Percentiles rank a stretch among this genome's conserved stretches.
These are phyloP conservation scores for Julus scandinavius DNA, from an alignment of 2,888 invertebrate genomes.

Conservation along the genomic window DNA sequence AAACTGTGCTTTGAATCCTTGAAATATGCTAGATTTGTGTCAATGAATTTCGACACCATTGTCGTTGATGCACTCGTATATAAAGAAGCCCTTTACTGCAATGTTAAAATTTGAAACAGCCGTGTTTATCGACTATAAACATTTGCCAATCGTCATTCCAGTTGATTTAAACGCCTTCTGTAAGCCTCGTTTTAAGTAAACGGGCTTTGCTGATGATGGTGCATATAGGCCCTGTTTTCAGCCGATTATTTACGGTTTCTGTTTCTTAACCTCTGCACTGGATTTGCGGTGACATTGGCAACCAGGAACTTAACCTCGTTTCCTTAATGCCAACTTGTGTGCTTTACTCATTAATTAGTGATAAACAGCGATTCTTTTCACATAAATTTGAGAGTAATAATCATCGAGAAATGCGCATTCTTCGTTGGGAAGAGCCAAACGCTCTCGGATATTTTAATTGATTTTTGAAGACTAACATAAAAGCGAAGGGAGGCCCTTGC, in stretches of 20 bases:
- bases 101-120: too few relatives aligned
- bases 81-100: too few relatives aligned
- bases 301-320: conserved; percentile 25
- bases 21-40: too few relatives aligned
- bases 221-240: background rate
- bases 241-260: background rate
- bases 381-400: background rate
- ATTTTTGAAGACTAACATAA: background rate
- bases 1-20: too few relatives aligned
- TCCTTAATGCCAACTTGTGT: background rate
- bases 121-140: too few relatives aligned
- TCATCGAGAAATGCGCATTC: conserved; percentile 28
- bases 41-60: too few relatives aligned
- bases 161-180: background rate
- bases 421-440: background rate
- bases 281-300: background rate
- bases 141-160: background rate
- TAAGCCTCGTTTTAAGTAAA: too few relatives aligned
- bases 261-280: conserved; percentile 6
- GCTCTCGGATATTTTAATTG: conserved; percentile 24
- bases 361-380: background rate
- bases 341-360: conserved; percentile 4
- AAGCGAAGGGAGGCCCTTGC: conserved; percentile 1
- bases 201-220: background rate
- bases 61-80: too few relatives aligned